Evolutionary conservation across 1,140 invertebrate genomes (phyloP), one percentile per base, ranked within the genome.

Genomic region (Grapholita molesta): DNA sequence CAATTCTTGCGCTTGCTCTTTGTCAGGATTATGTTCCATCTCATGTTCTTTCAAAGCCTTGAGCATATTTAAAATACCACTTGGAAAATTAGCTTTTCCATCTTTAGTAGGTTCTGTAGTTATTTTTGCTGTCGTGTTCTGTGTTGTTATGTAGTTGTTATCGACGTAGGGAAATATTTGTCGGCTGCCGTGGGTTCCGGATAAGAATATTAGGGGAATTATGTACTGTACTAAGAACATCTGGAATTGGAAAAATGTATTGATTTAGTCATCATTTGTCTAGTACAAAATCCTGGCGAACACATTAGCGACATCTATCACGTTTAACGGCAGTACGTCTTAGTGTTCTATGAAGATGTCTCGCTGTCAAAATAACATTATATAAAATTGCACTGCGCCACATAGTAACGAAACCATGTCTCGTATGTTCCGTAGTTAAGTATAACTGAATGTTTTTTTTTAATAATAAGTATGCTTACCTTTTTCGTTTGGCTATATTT

Each of bases 1-100:
- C 55, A 61, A 61, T 30, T 61, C 55, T 61, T 61, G 6, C n/a
- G 55, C 55, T 21, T 30, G 55, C 24, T 61, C 15, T 15, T 61
- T 61, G 6, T 61, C 1, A 28, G 55, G 55, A 61, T 61, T 25
- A 30, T 28, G 24, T 30, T 28, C 24, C 25, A 61, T 1, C 11
- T 61, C 55, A 15, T 15, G 25, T 15, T n/a, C 25, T 30, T 61
- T 61, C 25, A 61, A 28, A 1, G 23, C 25, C 15, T 32, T 7
- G 5, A 61, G 55, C 25, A 61, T 48, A 9, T 48, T 48, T 9
- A 48, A 18, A 2, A 48, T 48, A 48, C 42, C 7, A 21, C 18
- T 0, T 4, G 42, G 42, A 0, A 48, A 2, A 21, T n/a, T 48
- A 2, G 18, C 15, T 21, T 21, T 48, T 21, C 42, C 42, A 48